These are phyloP conservation scores for Petaurus breviceps DNA, from an alignment of 2,113 vertebrate species.

Conservation along the genomic window DNA sequence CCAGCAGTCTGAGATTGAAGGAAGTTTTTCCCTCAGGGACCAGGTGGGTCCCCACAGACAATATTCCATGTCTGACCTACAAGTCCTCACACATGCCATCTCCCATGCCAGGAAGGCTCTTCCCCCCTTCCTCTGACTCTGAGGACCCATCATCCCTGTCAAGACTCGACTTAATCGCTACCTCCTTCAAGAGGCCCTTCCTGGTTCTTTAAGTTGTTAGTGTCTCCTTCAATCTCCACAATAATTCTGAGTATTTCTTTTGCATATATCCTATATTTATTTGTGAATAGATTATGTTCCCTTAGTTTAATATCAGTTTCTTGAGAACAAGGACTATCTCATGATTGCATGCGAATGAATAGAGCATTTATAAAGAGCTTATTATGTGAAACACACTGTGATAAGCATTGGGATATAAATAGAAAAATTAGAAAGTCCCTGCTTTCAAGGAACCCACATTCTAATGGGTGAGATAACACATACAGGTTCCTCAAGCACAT, in stretches of 20 bases:
- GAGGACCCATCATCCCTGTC: background rate
- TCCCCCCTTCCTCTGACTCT: background rate
- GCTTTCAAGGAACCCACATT: background rate
- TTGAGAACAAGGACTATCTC: background rate
- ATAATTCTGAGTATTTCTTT: background rate
- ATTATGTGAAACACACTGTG: background rate
- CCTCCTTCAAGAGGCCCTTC: background rate
- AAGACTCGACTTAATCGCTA: background rate
- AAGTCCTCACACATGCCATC: too few relatives aligned
- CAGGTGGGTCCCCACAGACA: background rate
- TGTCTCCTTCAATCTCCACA: background rate
- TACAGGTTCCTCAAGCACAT: background rate
- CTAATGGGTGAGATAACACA: background rate
- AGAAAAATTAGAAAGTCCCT: background rate
- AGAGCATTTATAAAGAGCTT: too few relatives aligned
- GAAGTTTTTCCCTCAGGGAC: background rate
- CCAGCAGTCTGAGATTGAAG: background rate
- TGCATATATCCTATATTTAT: background rate
- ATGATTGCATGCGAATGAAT: background rate
- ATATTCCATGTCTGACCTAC: background rate
- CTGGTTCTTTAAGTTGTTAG: background rate
- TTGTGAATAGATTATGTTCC: background rate
- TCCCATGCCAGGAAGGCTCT: too few relatives aligned
- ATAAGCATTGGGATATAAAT: background rate
- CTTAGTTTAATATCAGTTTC: background rate